These are phyloP conservation scores for Sphaerodactylus townsendi DNA, from an alignment of 2,113 vertebrate genomes.

Conservation along the genomic window DNA sequence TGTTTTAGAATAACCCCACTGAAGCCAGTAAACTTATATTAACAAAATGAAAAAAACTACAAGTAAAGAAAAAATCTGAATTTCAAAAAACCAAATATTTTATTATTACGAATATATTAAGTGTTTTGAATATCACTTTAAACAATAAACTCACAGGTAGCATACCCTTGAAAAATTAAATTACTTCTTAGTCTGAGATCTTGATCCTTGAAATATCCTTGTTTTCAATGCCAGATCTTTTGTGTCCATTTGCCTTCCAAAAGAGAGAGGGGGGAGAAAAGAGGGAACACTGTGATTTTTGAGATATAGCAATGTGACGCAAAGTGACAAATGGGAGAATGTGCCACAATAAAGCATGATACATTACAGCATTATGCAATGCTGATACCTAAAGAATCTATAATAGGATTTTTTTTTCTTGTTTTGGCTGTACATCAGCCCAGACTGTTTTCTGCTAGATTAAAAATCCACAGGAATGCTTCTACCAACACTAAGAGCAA, in stretches of 20 bases:
- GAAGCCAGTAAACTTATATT: not conserved
- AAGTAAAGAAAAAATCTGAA: not conserved
- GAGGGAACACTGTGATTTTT: slow-evolving; percentile 56
- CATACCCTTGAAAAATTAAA: slow-evolving; percentile 61
- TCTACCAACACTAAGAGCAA: slow-evolving; percentile 34
- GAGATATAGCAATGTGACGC: slow-evolving; percentile 61
- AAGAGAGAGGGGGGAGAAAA: slow-evolving; percentile 29
- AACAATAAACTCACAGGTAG: slow-evolving; percentile 37
- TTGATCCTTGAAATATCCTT: slow-evolving; percentile 58
- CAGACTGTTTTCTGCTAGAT: slow-evolving; percentile 58
- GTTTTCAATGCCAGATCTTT: slow-evolving; percentile 56
- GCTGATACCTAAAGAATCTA: slow-evolving; percentile 68
- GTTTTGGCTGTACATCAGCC: slow-evolving; percentile 53
- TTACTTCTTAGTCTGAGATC: slow-evolving; percentile 51
- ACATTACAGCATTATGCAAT: slow-evolving; percentile 54
- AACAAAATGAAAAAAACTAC: not conserved
- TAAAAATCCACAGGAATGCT: slow-evolving; percentile 58
- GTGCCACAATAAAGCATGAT: slow-evolving; percentile 66
- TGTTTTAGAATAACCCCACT: not conserved
- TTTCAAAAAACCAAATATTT: slow-evolving; percentile 21
- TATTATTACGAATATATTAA: slow-evolving; percentile 26
- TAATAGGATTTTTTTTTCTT: slow-evolving; percentile 54
- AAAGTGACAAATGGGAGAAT: slow-evolving; percentile 64
- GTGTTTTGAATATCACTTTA: slow-evolving; percentile 43
- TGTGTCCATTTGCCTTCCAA: slow-evolving; percentile 53